Evolutionary conservation across 1,140 invertebrate genomes (phyloP), one percentile per base, ranked within the genome.

Genomic region (Apis cerana): DNA sequence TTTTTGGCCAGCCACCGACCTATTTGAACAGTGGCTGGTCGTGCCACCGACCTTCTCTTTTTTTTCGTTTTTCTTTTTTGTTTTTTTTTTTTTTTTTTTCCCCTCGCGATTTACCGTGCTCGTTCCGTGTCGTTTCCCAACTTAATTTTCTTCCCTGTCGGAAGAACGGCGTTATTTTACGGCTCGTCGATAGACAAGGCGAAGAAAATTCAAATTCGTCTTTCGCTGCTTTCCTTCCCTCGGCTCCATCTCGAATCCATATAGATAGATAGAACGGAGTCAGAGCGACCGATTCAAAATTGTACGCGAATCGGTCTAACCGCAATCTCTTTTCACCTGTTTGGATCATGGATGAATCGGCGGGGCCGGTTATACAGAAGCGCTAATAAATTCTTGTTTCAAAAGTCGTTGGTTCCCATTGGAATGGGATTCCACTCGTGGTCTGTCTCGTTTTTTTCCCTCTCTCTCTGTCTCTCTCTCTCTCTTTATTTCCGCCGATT

Each of bases 1-100:
- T 92, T 90, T 88, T 88, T 84, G 75, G 88, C 88, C 84, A 70
- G 72, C 80, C 80, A 83, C 83, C 90, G 83, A 89, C 89, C 89
- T 87, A 90, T 91, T 91, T 90, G 90, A 89, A 90, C 70, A 67
- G 65, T 76, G 74, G 65, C 70, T 79, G 61, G 48, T 56, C 52
- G 23, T 52, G 59, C 65, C 72, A 23, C 75, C 56, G 50, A 27
- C 54, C 56, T 21, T 17, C 17, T 52, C 0, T 21, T 52, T 62
- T 23, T 15, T 56, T 19, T 33, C 43, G 21, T 3, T 23, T 71
- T 65, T 61, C 62, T 27, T 19, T 7, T 19, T 8, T 12, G n/a
- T n/a, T 2, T 7, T n/a, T 21, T 5, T 21, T 21, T 67, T 48
- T 5, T n/a, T 43, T 19, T 48, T n/a, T 48, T n/a, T 3, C 33